Base-by-base conservation (phyloP, 37 sponge, comb jelly and placozoan genomes). In the Spongilla lacustris region DNA sequence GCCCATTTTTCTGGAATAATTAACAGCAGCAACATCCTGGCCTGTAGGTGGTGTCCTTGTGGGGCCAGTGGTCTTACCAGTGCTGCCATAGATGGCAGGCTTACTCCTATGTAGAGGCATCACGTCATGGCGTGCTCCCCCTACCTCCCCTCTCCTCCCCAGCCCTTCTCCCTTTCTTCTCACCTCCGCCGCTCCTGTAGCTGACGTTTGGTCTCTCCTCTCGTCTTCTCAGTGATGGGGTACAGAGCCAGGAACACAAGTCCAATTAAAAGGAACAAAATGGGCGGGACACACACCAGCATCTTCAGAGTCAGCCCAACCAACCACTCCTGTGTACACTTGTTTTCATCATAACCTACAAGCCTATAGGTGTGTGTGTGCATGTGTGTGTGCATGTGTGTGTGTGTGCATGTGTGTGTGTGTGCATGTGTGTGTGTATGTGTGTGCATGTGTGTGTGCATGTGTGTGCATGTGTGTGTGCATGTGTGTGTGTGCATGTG, bases 261-360 rank as follows among this genome's bases (percentile, higher is more conserved):
- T 50, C 87, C 67, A 28, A 83, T 38, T 12, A 93, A 28, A 36
- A 90, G 85, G 73, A 96, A 84, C 22, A 96, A 34, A 29, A 90
- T 74, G 32, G 96, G 89, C 36, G 89, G 88, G 12, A 79, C 85
- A 13, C 89, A 84, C 19, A 96, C 66, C 36, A 96, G 81, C 19
- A 96, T 58, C 70, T 83, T 84, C 28, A 96, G 83, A 2, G 91
- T 90, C 26, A 93, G 80, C 0, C 89, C 46, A 2, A 93, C 86
- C 4, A 76, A 58, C 89, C 88, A 90, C 2, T 85, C 83, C 73
- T 96, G 96, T 12, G 37, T 75, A 74, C 96, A 96, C 69, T 33
- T 2, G 19, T 66, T 84, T 76, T 90, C 88, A 82, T 96, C 78
- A 68, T 92, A 96, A 5, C 89, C 94, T 17, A 67, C 96, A 32